Base-by-base conservation (phyloP, 1,140 invertebrate species). In the Oppia nitens region DNA sequence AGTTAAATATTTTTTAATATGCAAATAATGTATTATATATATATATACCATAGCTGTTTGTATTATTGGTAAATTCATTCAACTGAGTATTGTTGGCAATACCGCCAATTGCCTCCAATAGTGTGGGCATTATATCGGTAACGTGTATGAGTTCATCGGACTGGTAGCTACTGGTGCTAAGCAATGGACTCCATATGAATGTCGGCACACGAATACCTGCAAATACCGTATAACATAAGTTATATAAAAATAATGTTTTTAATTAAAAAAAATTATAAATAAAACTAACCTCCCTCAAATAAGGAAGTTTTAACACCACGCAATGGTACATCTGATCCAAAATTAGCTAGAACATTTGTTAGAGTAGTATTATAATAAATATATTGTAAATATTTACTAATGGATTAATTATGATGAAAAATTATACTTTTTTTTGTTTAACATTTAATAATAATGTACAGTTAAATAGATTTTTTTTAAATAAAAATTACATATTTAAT, bases 271-370 rank as follows among this genome's bases (percentile, higher is more conserved):
- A n/a, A n/a, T n/a, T n/a, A n/a, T n/a, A n/a, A n/a, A n/a, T n/a
- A n/a, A 40, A 6, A 9, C 32, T 68, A 70, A 12, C 75, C 75
- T 26, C 75, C 76, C 63, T 77, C 75, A 72, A 73, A 77, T 28
- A 77, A 58, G 2, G 73, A 71, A 23, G 64, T 67, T 62, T 77
- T 77, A 63, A 68, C 70, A 23, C 75, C 75, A 45, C 74, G 47
- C 0, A 76, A 63, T 0, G 75, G 75, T 64, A 65, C 72, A 63
- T 77, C 77, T 49, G 59, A 65, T 6, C 56, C 65, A 3, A 45
- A 52, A 50, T 50, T 50, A 20, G 6, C 49, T 50, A 21, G 4
- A 4, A 50, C 6, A 9, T 26, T 6, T 6, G n/a, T 21, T 20
- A 6, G 55, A 62, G 45, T 17, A 40, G n/a, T n/a, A n/a, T n/a